Evolutionary conservation across 2,888 invertebrate genomes (phyloP), one percentile per base, ranked within the genome.

Genomic region (Drosophila vallismaia): DNA sequence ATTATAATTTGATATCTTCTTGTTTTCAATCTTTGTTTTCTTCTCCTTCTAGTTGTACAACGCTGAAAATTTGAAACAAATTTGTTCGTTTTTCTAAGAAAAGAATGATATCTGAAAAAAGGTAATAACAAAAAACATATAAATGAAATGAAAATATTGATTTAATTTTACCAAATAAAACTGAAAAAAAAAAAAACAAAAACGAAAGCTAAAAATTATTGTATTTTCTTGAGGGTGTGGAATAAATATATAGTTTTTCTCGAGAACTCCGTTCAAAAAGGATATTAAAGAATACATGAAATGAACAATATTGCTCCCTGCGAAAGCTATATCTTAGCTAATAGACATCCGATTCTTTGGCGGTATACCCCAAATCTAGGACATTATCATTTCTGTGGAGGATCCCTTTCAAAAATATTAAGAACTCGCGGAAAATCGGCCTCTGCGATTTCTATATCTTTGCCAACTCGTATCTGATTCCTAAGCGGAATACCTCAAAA

Each of bases 21-120:
- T 74, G 79, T 74, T 86, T 88, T 79, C 74, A 68, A 74, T 59
- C 72, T 77, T 83, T 83, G 86, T 86, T 84, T 82, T 88, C 80
- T 83, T 83, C 86, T 82, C 67, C 77, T 87, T 87, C 88, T 83
- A 87, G 88, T 83, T 83, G 83, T 83, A 87, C 69, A 74, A 74
- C 88, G 84, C 86, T 86, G 89, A 88, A 82, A 85, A 87, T 83
- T 79, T 79, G 75, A 87, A 88, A 80, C 89, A 80, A 78, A 67
- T 81, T 71, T 82, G 82, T 83, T 83, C 86, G 82, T 83, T 87
- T 83, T 83, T 87, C 88, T 87, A 87, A 83, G 88, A 85, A 81
- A 75, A 50, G 75, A 28, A 28, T 28, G 28, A 87, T 81, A 78
- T 87, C 82, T 79, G 88, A 87, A 83, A 83, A 83, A 81, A 87